Percentiles rank a stretch among this genome's conserved stretches.
These are phyloP conservation scores for Papilio elwesi DNA, from an alignment of 2,888 invertebrate species.

Conservation along the genomic window DNA sequence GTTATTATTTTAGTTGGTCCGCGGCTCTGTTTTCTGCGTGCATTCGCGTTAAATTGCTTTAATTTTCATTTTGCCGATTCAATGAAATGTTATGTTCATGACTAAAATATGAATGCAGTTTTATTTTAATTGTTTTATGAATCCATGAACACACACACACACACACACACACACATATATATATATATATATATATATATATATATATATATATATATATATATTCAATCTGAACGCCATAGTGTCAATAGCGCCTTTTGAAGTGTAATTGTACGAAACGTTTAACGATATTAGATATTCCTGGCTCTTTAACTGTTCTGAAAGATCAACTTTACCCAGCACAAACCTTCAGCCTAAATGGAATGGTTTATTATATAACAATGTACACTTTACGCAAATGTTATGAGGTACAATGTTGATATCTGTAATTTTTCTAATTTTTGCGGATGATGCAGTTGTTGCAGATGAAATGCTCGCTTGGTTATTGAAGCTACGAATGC, in stretches of 20 bases:
- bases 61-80: constrained; percentile 8
- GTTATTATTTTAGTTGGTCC: constrained; percentile 22
- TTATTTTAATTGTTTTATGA: neutral
- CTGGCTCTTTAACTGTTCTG: neutral
- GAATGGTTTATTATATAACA: neutral
- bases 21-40: neutral
- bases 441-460: neutral
- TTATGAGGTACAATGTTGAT: neutral
- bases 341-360: neutral
- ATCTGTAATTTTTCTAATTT: neutral
- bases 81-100: constrained; percentile 5
- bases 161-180: no score
- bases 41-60: constrained; percentile 13
- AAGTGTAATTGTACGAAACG: neutral
- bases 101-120: neutral
- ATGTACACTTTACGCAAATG: no score
- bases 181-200: no score
- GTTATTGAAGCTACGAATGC: neutral
- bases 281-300: neutral
- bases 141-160: no score
- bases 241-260: no score
- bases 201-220: no score
- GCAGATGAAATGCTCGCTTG: neutral
- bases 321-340: neutral
- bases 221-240: no score